A percentile compares a stretch with the other conserved stretches of the same genome.
These are phyloP conservation scores for Malurus elegans DNA, from an alignment of 2,113 vertebrate species.

Conservation along the genomic window DNA sequence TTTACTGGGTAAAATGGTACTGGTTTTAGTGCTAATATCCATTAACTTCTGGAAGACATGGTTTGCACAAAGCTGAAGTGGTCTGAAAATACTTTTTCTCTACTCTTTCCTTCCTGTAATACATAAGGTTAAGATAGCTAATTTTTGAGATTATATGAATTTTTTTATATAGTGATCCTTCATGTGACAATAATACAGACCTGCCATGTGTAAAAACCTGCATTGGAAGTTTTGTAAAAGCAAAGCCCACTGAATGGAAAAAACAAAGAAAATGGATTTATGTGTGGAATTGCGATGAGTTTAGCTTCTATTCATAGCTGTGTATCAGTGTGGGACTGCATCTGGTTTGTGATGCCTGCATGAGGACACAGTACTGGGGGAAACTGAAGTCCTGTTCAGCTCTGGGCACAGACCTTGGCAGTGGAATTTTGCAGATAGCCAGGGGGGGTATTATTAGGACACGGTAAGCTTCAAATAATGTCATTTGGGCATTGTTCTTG, in stretches of 20 bases:
- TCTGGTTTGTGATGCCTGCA: neutral
- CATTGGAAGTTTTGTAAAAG: neutral
- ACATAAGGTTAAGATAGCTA: neutral
- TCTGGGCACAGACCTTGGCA: neutral
- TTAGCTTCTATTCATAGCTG: neutral
- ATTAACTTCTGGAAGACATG: neutral
- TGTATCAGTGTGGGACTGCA: neutral
- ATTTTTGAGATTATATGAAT: neutral
- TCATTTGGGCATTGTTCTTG: rapidly evolving
- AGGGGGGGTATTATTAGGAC: neutral
- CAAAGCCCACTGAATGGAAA: neutral
- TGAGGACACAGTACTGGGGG: neutral
- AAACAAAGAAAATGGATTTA: neutral
- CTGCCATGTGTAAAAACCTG: neutral
- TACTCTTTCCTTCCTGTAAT: neutral
- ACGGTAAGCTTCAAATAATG: neutral
- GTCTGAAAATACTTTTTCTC: neutral
- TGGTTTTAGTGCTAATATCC: neutral
- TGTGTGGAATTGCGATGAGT: neutral
- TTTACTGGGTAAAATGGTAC: neutral
- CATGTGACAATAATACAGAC: neutral
- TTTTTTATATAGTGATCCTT: neutral
- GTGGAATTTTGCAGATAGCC: neutral
- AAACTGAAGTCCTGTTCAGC: neutral
- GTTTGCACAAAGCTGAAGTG: neutral